Percentiles rank a stretch among this genome's conserved stretches.
phyloP scores from a whole-genome alignment of 2,113 vertebrate species.

The Notarius lentiginosus region DNA sequence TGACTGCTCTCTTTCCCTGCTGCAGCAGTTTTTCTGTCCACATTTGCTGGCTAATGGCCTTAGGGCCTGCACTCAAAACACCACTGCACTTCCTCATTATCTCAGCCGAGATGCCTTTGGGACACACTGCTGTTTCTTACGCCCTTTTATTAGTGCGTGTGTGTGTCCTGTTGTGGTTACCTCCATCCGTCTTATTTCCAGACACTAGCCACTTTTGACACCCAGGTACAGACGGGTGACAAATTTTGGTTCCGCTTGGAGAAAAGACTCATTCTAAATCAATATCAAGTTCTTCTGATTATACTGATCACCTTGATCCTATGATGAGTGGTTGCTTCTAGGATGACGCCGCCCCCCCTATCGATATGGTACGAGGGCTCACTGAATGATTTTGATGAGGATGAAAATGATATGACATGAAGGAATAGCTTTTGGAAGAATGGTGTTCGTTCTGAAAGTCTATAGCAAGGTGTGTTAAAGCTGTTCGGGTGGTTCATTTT shows the following conservation, averaged over 20 bases:
- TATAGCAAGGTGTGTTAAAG: not conserved
- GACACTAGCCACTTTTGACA: not conserved
- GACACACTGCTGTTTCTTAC: constrained; percentile 11
- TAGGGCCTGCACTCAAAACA: constrained; percentile 40
- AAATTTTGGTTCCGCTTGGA: not conserved
- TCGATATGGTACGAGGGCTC: not conserved
- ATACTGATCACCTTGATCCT: not conserved
- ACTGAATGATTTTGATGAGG: not conserved
- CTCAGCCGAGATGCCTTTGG: constrained; percentile 27
- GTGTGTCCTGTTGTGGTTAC: constrained; percentile 8
- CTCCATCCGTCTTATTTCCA: constrained; percentile 29
- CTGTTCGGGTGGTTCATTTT: not conserved
- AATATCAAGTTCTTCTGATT: no score
- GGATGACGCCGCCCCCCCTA: not conserved
- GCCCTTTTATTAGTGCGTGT: constrained; percentile 10
- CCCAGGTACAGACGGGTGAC: not conserved
- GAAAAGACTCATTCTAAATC: not conserved
- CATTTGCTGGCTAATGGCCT: constrained; percentile 46
- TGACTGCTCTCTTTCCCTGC: constrained; percentile 62
- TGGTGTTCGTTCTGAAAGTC: not conserved
- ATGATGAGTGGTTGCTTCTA: not conserved
- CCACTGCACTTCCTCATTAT: constrained; percentile 42
- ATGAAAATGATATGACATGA: not conserved
- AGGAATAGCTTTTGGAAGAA: not conserved
- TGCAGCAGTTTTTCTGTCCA: constrained; percentile 38